Percentiles rank a stretch among this genome's conserved stretches.
Evolutionary conservation across 1,140 invertebrate genomes (phyloP).

Genomic region (Diachasma alloeum): DNA sequence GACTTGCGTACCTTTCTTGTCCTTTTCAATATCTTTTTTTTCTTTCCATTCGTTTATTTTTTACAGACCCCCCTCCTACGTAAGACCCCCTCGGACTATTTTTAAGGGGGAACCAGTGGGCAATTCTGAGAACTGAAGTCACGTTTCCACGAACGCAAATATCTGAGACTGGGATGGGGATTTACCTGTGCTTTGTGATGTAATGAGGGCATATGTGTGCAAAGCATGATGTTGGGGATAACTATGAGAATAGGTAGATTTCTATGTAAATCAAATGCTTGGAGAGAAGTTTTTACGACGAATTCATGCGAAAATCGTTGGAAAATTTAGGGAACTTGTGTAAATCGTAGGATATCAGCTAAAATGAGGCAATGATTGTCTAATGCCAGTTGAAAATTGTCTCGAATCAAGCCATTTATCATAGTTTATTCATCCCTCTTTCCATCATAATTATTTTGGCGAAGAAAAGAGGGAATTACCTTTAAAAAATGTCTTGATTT

Average conservation of each 20-base stretch:
- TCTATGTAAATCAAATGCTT: background rate
- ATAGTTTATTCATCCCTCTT: no score
- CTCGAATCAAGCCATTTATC: no score
- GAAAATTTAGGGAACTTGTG: no score
- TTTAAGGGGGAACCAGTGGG: background rate
- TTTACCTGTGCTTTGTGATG: background rate
- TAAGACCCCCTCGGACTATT: background rate
- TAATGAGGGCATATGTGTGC: background rate
- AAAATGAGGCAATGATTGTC: no score
- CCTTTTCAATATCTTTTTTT: background rate
- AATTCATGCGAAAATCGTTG: no score
- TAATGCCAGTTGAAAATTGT: no score
- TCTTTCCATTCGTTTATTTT: background rate
- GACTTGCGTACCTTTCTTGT: background rate
- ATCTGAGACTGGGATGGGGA: background rate
- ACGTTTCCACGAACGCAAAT: slow-evolving; percentile 30
- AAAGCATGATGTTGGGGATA: background rate
- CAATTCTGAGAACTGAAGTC: slow-evolving; percentile 23
- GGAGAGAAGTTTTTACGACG: no score
- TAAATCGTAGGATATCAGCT: no score
- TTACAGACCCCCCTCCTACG: background rate
- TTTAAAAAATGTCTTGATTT: no score
- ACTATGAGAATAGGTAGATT: background rate
- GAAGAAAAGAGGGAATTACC: no score
- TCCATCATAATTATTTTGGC: no score